These are phyloP conservation scores for Drosophila sordidula DNA, from an alignment of 2,888 invertebrate genomes.

Conservation along the genomic window DNA sequence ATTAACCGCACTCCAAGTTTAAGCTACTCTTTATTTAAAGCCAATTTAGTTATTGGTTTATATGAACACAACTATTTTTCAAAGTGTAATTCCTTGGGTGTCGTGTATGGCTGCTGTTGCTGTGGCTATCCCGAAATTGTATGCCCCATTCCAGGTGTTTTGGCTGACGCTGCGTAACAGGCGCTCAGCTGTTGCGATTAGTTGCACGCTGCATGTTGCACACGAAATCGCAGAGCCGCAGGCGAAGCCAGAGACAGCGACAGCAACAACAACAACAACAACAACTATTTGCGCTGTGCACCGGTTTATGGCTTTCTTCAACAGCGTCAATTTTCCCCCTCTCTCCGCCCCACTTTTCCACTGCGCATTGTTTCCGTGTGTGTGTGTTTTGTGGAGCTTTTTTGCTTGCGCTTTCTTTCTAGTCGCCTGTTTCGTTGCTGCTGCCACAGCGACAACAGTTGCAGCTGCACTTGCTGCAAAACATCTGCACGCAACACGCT, in stretches of 20 bases:
- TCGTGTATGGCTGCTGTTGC: background rate
- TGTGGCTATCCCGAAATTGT: constrained; percentile 67
- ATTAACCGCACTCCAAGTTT: no score
- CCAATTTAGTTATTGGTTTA: background rate
- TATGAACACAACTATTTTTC: background rate
- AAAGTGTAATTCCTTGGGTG: background rate
- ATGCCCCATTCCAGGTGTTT: constrained; percentile 84
- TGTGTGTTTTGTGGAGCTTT: constrained; percentile 36
- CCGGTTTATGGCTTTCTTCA: constrained; percentile 63
- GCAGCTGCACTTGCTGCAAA: constrained; percentile 59
- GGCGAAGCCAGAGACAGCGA: background rate
- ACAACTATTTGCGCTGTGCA: constrained; percentile 35
- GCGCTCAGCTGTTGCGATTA: constrained; percentile 70
- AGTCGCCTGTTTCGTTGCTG: constrained; percentile 71
- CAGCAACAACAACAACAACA: constrained; percentile 12
- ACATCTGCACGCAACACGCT: constrained; percentile 21
- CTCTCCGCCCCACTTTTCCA: background rate
- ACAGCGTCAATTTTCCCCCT: constrained; percentile 31
- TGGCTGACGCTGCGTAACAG: constrained; percentile 69
- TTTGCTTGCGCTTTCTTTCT: constrained; percentile 77
- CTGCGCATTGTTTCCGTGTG: constrained; percentile 5
- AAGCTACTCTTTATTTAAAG: background rate
- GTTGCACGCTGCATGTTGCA: constrained; percentile 44
- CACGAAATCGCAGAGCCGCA: constrained; percentile 17
- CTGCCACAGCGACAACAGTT: constrained; percentile 59